Conservation (phyloP, 2,113 vertebrate genomes). For the Daubentonia madagascariensis region DNA sequence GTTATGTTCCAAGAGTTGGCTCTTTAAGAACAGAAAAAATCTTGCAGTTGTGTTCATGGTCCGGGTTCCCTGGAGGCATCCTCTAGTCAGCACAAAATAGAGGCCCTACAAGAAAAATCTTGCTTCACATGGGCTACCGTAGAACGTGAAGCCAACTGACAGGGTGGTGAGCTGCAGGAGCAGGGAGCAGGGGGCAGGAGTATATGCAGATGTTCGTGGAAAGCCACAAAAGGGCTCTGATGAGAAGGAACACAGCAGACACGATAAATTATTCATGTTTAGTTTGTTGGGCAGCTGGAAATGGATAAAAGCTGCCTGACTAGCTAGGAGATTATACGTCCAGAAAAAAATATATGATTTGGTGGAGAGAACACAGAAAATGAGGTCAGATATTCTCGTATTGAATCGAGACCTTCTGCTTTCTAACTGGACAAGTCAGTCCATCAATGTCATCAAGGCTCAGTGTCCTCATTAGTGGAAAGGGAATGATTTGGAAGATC, state of each 20-base stretch:
- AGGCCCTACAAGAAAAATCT: not conserved
- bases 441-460: not conserved
- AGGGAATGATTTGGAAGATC: not conserved
- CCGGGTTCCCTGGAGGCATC: not conserved
- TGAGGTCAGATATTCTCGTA: not conserved
- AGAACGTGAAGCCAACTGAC: not conserved
- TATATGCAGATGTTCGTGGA: not conserved
- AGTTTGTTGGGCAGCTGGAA: not conserved
- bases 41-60: not conserved
- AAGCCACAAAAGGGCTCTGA: not conserved
- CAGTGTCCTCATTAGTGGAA: not conserved
- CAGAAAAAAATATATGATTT: not conserved
- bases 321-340: not conserved
- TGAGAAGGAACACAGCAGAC: not conserved
- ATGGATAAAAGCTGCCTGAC: constrained; percentile 29
- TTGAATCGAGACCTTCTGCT: not conserved
- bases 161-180: not conserved
- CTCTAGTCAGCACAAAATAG: not conserved
- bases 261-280: not conserved
- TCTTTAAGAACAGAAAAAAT: constrained; percentile 1
- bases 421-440: not conserved
- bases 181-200: not conserved
- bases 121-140: rapidly evolving
- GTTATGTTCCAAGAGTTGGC: not conserved
- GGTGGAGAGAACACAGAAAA: not conserved